Base-by-base conservation (phyloP, 1,140 invertebrate genomes). In the Ceratina japonica region DNA sequence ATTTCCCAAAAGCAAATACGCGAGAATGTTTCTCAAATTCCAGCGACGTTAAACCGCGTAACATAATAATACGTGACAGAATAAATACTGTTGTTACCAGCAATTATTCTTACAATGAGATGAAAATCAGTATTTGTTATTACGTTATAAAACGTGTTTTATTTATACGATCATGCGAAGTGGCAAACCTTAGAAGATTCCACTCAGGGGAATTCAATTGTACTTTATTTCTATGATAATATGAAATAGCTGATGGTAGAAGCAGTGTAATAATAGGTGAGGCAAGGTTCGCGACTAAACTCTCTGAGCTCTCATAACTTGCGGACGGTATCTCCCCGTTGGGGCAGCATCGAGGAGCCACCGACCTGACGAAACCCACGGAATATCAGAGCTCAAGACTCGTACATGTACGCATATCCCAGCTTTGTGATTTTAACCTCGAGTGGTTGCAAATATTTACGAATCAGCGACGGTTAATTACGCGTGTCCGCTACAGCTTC, bases 271-370 rank as follows among this genome's bases (percentile, higher is more conserved):
- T 87, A 85, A 88, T 88, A 86, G 80, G 70, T 79, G 72, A 56
- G 58, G 15, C 59, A 59, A 63, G 62, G 20, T 65, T 37, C 18
- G 54, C 59, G 66, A 27, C 37, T 18, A 52, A 83, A 81, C 79
- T 74, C 76, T 68, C 80, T 71, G 72, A 81, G 82, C 78, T 85
- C 84, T 87, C 87, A 78, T 87, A 87, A 88, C 87, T 88, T 87
- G 80, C 69, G 69, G 24, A 59, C 68, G 22, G 44, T 22, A 59
- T 64, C 54, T 31, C 56, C n/a, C 71, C 58, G 61, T 13, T 15
- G 24, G 24, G 12, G 52, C 49, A 44, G 10, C 63, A 73, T 75
- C 71, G 68, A 44, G 54, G 10, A 22, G 8, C 20, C 10, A 13
- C 12, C 20, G 2, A 24, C 31, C 66, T n/a, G 44, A 31, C 59